phyloP scores from a whole-genome alignment of 64 coral and sea anemone species.

The Stichodactyla helianthus region DNA sequence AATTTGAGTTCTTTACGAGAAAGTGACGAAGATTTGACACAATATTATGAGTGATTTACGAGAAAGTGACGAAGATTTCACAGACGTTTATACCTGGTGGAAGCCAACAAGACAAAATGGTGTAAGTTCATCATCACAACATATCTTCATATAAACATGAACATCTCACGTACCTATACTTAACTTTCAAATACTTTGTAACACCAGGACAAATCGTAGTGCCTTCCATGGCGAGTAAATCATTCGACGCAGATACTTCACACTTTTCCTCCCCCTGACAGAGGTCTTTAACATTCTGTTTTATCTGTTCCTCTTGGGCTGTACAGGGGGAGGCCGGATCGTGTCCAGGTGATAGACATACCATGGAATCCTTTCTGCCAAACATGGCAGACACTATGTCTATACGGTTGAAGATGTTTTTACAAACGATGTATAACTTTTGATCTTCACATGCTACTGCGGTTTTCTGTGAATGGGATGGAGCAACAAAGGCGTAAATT shows the following conservation, averaged over 20 bases:
- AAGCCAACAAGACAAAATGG: too few species aligned
- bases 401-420: constrained; percentile 36
- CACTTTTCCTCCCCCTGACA: constrained; percentile 42
- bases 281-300: constrained; percentile 25
- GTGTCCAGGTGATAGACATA: constrained; percentile 31
- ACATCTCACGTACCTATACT: constrained; percentile 26
- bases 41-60: too few species aligned
- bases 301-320: constrained; percentile 43
- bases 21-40: too few species aligned
- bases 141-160: neutral
- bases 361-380: constrained; percentile 20
- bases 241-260: constrained; percentile 39
- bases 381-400: constrained; percentile 42
- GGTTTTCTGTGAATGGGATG: neutral
- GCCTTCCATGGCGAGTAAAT: constrained; percentile 21
- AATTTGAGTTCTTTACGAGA: too few species aligned
- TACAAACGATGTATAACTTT: constrained; percentile 34
- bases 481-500: neutral
- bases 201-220: constrained; percentile 44
- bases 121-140: too few species aligned
- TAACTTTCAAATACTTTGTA: constrained; percentile 40
- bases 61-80: too few species aligned
- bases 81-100: too few species aligned
- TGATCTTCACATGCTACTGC: constrained; percentile 44
- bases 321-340: constrained; percentile 17